Evolutionary conservation across 1,140 invertebrate genomes (phyloP), one percentile per base, ranked within the genome.

Genomic region (Cherax destructor): DNA sequence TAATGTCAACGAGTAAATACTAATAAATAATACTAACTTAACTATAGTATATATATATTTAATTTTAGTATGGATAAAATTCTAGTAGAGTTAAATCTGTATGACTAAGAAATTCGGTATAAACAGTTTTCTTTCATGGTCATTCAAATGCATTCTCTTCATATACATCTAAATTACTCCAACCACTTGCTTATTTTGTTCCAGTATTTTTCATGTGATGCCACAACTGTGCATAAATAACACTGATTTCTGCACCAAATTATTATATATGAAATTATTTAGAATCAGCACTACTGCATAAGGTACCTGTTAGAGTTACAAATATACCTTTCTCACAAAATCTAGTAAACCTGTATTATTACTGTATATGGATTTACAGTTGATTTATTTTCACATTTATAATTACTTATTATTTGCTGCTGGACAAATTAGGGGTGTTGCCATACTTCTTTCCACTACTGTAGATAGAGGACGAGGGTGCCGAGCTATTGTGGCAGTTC

Each of bases 381-480:
- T 65, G 52, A 56, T 56, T 56, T 9, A 65, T 65, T 65, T 65
- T 65, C 21, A 65, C 21, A 65, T 65, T 16, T 18, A 10, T 65
- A 6, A 16, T 65, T 2, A 65, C 61, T 65, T 11, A 13, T 65
- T 16, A 5, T 65, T 18, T 65, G 61, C 21, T 65, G 52, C 9
- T 83, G 80, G 47, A 76, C 72, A 74, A 21, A 65, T 72, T 76
- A 88, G 86, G 86, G 88, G 88, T 84, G 81, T 84, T 91, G 88
- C 88, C 88, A 91, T 77, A 77, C 65, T 72, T 84, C 81, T 91
- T 72, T 91, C 88, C 80, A 88, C 69, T 65, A 91, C 88, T 83
- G 47, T 91, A 91, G 88, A 84, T 77, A 76, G 76, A 77, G 72
- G 88, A 74, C 76, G 81, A 84, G 30, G 88, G 72, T 49, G 72